These are phyloP conservation scores for Sylvia borin DNA, from an alignment of 2,797 vertebrate genomes.

Conservation along the genomic window DNA sequence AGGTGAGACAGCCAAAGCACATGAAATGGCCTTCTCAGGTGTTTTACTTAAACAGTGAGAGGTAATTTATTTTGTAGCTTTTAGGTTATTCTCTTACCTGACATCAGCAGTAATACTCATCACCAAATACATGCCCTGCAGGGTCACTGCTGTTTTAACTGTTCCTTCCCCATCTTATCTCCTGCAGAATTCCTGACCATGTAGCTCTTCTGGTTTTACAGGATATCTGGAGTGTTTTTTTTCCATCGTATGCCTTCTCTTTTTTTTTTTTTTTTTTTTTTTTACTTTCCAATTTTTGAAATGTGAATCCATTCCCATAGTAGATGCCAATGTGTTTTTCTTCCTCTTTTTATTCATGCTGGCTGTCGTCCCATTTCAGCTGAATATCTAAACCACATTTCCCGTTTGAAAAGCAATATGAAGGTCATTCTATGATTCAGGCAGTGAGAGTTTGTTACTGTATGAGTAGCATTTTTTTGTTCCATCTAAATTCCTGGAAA, in stretches of 20 bases:
- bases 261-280: background rate
- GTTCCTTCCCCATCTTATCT: background rate
- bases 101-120: background rate
- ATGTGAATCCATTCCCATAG: background rate
- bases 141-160: background rate
- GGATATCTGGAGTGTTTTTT: background rate
- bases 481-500: background rate
- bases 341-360: constrained; percentile 15
- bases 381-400: constrained; percentile 30
- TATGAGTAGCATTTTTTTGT: background rate
- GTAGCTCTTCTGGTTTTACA: background rate
- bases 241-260: background rate
- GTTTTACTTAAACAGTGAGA: background rate
- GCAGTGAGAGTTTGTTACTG: background rate
- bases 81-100: background rate
- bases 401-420: background rate
- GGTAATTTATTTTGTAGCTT: background rate
- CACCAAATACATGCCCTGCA: background rate
- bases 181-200: background rate
- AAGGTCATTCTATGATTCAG: constrained; percentile 41
- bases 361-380: background rate
- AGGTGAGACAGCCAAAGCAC: background rate
- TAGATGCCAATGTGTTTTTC: background rate
- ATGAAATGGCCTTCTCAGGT: background rate
- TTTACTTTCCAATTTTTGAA: background rate